phyloP scores from a whole-genome alignment of 2,888 invertebrate species.

The Heteropelma amictum region DNA sequence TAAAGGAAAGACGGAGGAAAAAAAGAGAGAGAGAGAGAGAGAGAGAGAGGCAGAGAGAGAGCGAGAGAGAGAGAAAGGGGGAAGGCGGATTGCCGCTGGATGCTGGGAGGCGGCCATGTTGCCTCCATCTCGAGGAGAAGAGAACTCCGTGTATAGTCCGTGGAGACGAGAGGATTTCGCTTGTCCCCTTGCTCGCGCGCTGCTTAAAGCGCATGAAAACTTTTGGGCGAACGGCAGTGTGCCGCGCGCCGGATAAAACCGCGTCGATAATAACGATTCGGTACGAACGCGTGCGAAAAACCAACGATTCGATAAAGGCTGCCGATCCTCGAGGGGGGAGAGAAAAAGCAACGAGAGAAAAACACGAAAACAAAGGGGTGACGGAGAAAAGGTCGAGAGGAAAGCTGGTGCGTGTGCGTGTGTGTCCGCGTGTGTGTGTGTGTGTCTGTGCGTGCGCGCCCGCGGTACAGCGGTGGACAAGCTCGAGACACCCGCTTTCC shows the following conservation, averaged over 20 bases:
- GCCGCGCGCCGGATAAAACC: not conserved
- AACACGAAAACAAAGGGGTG: not conserved
- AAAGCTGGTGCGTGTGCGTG: conserved; percentile 2
- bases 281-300: not conserved
- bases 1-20: too few relatives aligned
- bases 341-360: not conserved
- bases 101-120: conserved; percentile 84
- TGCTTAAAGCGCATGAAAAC: conserved; percentile 52
- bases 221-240: conserved; percentile 15
- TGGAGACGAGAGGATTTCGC: conserved; percentile 66
- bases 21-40: conserved; percentile 9
- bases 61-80: conserved; percentile 66
- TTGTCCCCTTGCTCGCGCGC: conserved; percentile 58
- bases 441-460: conserved; percentile 8
- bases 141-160: conserved; percentile 71
- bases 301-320: not conserved
- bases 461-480: too few relatives aligned
- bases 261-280: not conserved
- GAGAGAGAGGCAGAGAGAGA: conserved; percentile 6
- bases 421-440: conserved; percentile 10
- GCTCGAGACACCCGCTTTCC: too few relatives aligned
- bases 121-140: conserved; percentile 81
- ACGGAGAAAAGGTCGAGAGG: not conserved
- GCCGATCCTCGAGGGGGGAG: too few relatives aligned
- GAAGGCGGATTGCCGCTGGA: conserved; percentile 76